Evolutionary conservation across 2,888 invertebrate genomes (phyloP).

Genomic region (Pterobdella sp.): DNA sequence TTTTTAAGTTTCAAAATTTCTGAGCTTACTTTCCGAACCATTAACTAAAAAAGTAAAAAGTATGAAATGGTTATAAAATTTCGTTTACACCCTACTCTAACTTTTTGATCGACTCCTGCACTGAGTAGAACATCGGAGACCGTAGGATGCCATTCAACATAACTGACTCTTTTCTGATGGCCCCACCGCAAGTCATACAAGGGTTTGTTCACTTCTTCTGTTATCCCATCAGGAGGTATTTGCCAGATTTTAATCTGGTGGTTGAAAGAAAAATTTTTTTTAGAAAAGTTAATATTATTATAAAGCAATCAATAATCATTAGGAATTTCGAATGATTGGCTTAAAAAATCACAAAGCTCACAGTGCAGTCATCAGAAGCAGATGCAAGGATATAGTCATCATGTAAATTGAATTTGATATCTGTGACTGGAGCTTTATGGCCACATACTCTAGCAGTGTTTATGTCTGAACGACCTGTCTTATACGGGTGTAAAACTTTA

Average conservation of each 20-base stretch:
- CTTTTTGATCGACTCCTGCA: conserved; percentile 59
- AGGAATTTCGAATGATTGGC: too few species aligned
- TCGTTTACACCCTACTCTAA: conserved; percentile 43
- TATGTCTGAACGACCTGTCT: conserved; percentile 88
- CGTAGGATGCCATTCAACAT: conserved; percentile 93
- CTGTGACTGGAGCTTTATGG: conserved; percentile 89
- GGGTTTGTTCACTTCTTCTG: conserved; percentile 76
- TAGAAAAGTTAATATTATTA: too few species aligned
- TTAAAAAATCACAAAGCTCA: too few species aligned
- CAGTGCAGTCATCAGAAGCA: conserved; percentile 80
- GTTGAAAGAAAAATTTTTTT: too few species aligned
- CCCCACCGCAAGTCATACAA: conserved; percentile 76
- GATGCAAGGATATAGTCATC: conserved; percentile 96
- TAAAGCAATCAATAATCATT: too few species aligned
- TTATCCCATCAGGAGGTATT: conserved; percentile 81
- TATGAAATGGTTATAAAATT: too few species aligned
- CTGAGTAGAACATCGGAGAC: conserved; percentile 87
- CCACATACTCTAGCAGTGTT: conserved; percentile 90
- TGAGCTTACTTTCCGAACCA: too few species aligned
- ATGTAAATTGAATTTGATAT: conserved; percentile 96
- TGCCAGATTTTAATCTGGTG: conserved; percentile 87
- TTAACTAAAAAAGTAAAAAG: too few species aligned
- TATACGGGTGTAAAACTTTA: too few species aligned
- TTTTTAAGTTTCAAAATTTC: too few species aligned
- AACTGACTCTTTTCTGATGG: conserved; percentile 82